A percentile compares a stretch with the other conserved stretches of the same genome.
phyloP scores from a whole-genome alignment of 1,140 invertebrate genomes.

The Leptestheria dahalacensis region DNA sequence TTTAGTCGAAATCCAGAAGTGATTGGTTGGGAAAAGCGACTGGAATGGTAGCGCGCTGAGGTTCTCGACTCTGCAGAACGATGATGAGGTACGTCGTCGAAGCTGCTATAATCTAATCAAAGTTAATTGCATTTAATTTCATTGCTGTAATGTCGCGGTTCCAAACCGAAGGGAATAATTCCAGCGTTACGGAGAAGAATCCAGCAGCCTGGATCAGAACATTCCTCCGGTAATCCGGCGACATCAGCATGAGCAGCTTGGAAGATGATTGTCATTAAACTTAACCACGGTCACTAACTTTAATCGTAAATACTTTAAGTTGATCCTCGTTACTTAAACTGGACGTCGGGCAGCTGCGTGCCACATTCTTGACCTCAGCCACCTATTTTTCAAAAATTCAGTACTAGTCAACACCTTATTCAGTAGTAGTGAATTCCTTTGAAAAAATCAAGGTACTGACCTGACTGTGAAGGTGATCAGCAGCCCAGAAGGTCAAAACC shows the following conservation, averaged over 20 bases:
- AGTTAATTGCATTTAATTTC: background rate
- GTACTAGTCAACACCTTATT: background rate
- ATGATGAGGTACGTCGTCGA: background rate
- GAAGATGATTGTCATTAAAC: background rate
- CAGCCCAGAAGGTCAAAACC: background rate
- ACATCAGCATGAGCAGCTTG: background rate
- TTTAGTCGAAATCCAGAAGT: too few species aligned
- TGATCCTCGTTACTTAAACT: background rate
- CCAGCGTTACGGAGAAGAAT: background rate
- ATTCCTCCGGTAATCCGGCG: background rate
- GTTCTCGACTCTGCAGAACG: background rate
- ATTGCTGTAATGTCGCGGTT: background rate
- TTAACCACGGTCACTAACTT: too few species aligned
- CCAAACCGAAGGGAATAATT: background rate
- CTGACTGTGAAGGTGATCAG: background rate
- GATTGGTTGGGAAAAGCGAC: too few species aligned
- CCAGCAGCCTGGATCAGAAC: background rate
- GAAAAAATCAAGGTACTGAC: background rate
- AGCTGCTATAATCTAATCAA: background rate
- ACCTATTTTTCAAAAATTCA: too few species aligned
- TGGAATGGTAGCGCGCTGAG: too few species aligned
- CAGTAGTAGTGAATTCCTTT: background rate
- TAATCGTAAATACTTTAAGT: background rate
- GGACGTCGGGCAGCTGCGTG: background rate
- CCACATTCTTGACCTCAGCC: background rate